Percentiles rank a stretch among this genome's conserved stretches.
Conservation (phyloP, 2,113 vertebrate species). For the Numenius arquata region DNA sequence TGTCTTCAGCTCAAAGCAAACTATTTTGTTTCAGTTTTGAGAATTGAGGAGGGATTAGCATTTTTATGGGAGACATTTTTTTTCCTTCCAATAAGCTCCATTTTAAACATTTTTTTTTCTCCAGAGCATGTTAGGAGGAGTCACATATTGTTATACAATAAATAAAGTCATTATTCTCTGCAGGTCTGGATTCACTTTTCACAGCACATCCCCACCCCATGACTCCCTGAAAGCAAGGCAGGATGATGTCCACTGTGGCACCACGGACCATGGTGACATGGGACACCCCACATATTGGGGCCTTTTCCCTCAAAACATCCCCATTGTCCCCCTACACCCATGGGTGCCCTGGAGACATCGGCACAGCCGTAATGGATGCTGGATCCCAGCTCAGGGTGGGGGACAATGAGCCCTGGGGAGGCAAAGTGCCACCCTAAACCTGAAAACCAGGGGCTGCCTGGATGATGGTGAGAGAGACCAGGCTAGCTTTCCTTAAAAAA, state of each 20-base stretch:
- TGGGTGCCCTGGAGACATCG: not conserved
- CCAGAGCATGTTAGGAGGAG: not conserved
- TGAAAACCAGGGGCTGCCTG: not conserved
- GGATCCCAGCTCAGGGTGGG: not conserved
- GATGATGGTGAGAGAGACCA: not conserved
- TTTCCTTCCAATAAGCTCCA: constrained; percentile 15
- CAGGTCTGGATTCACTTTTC: not conserved
- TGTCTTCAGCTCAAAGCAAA: constrained; percentile 12
- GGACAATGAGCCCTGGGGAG: not conserved
- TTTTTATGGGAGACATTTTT: constrained; percentile 21
- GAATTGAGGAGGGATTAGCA: not conserved
- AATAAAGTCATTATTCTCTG: not conserved
- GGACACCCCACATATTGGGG: not conserved
- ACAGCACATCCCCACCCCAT: not conserved
- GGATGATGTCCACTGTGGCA: accelerated
- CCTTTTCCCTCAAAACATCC: not conserved
- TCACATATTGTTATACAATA: not conserved
- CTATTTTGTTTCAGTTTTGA: constrained; percentile 16
- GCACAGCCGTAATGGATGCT: not conserved
- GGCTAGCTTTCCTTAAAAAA: not conserved
- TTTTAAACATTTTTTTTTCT: not conserved
- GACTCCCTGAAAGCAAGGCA: not conserved
- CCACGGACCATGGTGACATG: not conserved
- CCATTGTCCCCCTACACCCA: too few species aligned
- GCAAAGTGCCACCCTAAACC: not conserved